Evolutionary conservation across 2,888 invertebrate species (phyloP).

Genomic region (Drosophila nr. fundita): DNA sequence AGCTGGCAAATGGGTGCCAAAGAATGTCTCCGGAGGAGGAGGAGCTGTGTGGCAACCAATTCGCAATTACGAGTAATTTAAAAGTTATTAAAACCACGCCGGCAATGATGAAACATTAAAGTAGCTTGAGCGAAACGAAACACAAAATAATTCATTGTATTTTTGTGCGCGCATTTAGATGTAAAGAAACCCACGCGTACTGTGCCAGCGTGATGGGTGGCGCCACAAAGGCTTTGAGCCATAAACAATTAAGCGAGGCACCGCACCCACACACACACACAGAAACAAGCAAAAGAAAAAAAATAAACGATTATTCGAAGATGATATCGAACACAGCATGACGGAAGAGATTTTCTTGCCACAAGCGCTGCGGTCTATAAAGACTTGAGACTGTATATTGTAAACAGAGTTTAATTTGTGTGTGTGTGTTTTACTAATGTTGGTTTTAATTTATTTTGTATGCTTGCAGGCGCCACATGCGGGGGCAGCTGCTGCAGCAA

Average conservation of each 20-base stretch:
- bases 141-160: conserved; percentile 17
- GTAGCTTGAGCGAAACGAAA: conserved; percentile 37
- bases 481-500: conserved; percentile 84
- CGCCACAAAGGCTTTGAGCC: conserved; percentile 49
- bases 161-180: conserved; percentile 23
- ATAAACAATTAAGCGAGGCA: conserved; percentile 67
- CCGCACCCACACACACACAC: conserved; percentile 50
- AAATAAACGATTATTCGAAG: conserved; percentile 56
- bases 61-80: conserved; percentile 74
- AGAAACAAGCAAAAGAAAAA: not conserved
- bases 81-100: conserved; percentile 69
- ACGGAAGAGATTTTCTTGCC: conserved; percentile 2
- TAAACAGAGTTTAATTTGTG: conserved; percentile 10
- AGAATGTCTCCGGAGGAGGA: conserved; percentile 5
- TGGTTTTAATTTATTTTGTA: not conserved
- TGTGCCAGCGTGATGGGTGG: conserved; percentile 44
- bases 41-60: conserved; percentile 32
- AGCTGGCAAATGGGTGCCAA: conserved; percentile 12
- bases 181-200: conserved; percentile 51
- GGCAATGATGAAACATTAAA: conserved; percentile 47
- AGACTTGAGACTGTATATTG: not conserved
- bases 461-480: conserved; percentile 82
- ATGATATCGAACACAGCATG: conserved; percentile 51
- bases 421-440: conserved; percentile 5
- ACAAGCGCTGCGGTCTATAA: not conserved